A percentile compares a stretch with the other conserved stretches of the same genome.
Conservation (phyloP, 2,797 vertebrate genomes). For the Hoplostethus mediterraneus region DNA sequence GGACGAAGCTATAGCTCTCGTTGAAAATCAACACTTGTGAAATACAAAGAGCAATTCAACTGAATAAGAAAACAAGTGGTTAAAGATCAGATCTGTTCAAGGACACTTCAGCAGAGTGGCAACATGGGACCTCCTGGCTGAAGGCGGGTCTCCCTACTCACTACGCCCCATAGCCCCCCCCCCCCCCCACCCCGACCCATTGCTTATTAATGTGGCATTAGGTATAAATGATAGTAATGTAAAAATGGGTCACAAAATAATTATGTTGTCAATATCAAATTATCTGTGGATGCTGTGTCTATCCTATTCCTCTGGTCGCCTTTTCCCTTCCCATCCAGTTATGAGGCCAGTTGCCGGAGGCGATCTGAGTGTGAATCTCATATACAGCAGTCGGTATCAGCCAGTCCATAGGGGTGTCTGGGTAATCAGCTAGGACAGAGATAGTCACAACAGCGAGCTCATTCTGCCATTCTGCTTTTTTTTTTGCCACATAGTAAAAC, state of each 20-base stretch:
- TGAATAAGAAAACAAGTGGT: no score
- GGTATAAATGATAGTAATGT: constrained; percentile 23
- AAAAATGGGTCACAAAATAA: constrained; percentile 9
- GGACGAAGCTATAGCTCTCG: no score
- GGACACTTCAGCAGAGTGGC: no score
- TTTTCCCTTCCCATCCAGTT: constrained; percentile 47
- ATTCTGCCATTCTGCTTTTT: constrained; percentile 14
- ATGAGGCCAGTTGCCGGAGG: constrained; percentile 62
- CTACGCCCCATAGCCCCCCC: no score
- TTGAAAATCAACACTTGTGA: no score
- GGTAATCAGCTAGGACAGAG: constrained; percentile 39
- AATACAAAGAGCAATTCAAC: no score
- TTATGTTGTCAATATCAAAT: constrained; percentile 27
- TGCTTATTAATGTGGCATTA: no score
- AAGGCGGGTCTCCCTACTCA: no score
- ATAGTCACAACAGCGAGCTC: constrained; percentile 48
- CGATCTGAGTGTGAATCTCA: constrained; percentile 53
- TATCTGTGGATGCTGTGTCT: constrained; percentile 23
- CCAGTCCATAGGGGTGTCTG: constrained; percentile 34
- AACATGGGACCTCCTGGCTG: no score
- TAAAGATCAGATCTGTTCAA: no score
- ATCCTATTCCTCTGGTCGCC: constrained; percentile 8
- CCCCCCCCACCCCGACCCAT: no score
- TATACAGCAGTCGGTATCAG: constrained; percentile 59
- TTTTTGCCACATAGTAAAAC: constrained; percentile 36